Conservation (phyloP, 2,797 vertebrate genomes). For the Dermochelys coriacea region DNA sequence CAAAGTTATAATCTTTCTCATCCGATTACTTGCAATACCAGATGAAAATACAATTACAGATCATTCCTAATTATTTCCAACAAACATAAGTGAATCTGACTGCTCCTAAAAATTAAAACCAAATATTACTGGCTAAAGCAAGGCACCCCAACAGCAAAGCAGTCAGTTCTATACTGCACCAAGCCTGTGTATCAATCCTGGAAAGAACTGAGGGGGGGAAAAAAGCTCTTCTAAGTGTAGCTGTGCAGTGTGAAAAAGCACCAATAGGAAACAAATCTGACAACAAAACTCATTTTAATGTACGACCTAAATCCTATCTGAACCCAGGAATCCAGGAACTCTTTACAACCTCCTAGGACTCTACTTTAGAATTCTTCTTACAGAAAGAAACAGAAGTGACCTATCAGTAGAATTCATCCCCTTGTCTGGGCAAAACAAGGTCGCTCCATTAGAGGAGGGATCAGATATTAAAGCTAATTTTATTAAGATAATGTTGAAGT, state of each 20-base stretch:
- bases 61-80: neutral
- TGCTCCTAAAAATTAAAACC: neutral
- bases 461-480: neutral
- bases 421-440: neutral
- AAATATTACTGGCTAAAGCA: neutral
- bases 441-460: neutral
- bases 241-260: neutral
- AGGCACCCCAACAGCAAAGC: accelerated
- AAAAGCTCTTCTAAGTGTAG: neutral
- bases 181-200: neutral
- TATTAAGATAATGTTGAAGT: no score
- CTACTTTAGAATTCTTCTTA: neutral
- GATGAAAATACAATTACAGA: neutral
- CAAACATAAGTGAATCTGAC: neutral
- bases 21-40: neutral
- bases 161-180: accelerated
- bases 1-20: neutral
- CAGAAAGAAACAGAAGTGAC: no score
- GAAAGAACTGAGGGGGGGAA: neutral
- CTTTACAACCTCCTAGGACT: neutral
- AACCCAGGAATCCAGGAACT: neutral
- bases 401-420: neutral
- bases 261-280: neutral
- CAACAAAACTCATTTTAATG: neutral
- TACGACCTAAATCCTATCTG: neutral